Conservation (phyloP, 2,797 vertebrate species). For the Craterocephalus amniculus region DNA sequence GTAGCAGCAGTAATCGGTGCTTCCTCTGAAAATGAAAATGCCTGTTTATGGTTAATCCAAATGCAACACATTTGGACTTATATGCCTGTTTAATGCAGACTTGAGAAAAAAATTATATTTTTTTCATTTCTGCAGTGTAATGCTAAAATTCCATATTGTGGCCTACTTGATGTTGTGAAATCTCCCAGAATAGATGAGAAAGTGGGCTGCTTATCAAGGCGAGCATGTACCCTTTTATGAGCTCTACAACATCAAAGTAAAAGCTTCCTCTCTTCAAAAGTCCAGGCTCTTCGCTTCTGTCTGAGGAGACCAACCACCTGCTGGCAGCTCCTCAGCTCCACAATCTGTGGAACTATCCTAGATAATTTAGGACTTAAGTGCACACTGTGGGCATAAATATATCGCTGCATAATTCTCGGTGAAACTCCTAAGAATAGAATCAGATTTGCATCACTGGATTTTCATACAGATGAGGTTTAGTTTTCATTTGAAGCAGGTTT, state of each 20-base stretch:
- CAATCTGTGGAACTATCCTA: conserved; percentile 45
- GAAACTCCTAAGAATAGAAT: conserved; percentile 51
- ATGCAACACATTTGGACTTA: conserved; percentile 14
- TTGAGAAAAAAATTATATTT: conserved; percentile 16
- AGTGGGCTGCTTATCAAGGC: conserved; percentile 58
- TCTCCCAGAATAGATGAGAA: conserved; percentile 62
- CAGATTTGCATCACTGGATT: conserved; percentile 33
- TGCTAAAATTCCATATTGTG: conserved; percentile 47
- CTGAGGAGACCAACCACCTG: conserved; percentile 67
- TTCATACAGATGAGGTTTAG: conserved; percentile 17
- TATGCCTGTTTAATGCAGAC: conserved; percentile 1
- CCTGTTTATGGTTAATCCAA: not conserved
- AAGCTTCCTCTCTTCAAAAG: conserved; percentile 59
- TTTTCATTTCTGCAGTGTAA: conserved; percentile 51
- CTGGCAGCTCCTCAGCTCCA: conserved; percentile 53
- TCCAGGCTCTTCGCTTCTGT: conserved; percentile 51
- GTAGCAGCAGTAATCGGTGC: conserved; percentile 1
- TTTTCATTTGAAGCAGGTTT: conserved; percentile 34
- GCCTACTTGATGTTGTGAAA: conserved; percentile 58
- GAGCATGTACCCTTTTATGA: conserved; percentile 62
- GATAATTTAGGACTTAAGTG: conserved; percentile 64
- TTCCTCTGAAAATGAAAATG: conserved; percentile 7
- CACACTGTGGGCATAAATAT: conserved; percentile 65
- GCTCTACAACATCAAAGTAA: conserved; percentile 64
- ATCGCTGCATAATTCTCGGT: conserved; percentile 38